phyloP scores from a whole-genome alignment of 2,113 vertebrate species.

The Python bivittatus region DNA sequence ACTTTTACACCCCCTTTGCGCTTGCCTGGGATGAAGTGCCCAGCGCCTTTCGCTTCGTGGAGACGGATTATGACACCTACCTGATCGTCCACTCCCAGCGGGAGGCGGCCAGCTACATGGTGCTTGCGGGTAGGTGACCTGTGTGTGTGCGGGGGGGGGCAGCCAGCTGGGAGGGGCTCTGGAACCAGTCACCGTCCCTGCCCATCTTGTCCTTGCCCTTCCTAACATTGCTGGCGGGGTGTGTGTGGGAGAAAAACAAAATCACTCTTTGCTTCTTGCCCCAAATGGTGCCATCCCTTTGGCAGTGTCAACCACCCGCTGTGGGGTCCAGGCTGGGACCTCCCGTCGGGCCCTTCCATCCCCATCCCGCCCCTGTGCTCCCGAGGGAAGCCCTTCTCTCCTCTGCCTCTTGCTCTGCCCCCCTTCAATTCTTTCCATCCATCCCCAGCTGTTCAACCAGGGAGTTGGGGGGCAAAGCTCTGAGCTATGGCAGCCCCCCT shows the following conservation, averaged over 20 bases:
- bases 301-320: not conserved
- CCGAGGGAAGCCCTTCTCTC: not conserved
- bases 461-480: not conserved
- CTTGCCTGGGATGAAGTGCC: too few relatives aligned
- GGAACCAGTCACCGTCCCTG: too few relatives aligned
- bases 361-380: not conserved
- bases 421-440: not conserved
- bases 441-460: not conserved
- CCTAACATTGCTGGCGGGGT: not conserved
- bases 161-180: not conserved
- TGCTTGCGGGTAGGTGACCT: not conserved
- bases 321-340: not conserved
- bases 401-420: not conserved
- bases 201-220: not conserved
- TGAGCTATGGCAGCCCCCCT: not conserved
- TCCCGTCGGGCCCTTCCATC: not conserved
- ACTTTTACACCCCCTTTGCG: too few relatives aligned
- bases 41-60: accelerated
- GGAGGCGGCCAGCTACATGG: not conserved
- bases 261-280: not conserved
- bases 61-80: not conserved
- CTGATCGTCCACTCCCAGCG: accelerated
- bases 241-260: too few relatives aligned
- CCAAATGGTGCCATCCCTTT: not conserved
- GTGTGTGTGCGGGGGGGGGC: not conserved